Percentiles rank a stretch among this genome's conserved stretches.
Evolutionary conservation across 2,797 vertebrate species (phyloP).

Genomic region (Pseudocheirus occidentalis): DNA sequence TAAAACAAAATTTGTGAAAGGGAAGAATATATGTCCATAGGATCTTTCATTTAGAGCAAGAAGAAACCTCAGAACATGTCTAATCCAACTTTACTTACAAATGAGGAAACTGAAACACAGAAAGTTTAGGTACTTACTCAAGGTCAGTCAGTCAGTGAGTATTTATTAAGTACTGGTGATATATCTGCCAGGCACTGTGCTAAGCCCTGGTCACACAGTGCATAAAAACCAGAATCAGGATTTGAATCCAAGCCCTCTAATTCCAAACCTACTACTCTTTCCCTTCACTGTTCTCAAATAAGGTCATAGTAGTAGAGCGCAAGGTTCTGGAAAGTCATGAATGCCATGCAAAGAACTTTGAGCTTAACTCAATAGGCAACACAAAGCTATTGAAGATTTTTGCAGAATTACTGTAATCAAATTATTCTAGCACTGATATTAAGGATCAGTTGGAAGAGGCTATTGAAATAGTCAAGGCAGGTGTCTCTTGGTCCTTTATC

Average conservation of each 20-base stretch:
- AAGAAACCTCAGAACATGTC: not conserved
- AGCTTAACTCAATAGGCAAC: conserved; percentile 16
- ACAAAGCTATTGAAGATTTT: not conserved
- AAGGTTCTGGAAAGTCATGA: not conserved
- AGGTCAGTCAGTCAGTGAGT: not conserved
- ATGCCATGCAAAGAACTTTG: not conserved
- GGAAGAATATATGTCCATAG: not conserved
- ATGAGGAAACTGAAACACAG: not conserved
- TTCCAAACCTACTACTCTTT: not conserved
- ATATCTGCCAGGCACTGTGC: not conserved
- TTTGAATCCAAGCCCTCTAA: not conserved
- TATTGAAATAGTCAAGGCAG: not conserved
- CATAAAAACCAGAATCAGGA: not conserved
- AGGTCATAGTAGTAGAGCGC: not conserved
- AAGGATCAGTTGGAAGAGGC: not conserved
- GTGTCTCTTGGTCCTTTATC: not conserved
- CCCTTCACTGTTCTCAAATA: not conserved
- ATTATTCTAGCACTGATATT: not conserved
- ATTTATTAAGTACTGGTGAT: not conserved
- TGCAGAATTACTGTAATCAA: not conserved
- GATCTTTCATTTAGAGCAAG: not conserved
- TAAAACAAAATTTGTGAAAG: not conserved
- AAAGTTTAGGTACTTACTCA: not conserved
- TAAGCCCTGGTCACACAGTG: not conserved
- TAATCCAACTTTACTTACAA: not conserved